Percentiles rank a stretch among this genome's conserved stretches.
Evolutionary conservation across 2,888 invertebrate species (phyloP).

Genomic region (Mesorhabditis sp.): DNA sequence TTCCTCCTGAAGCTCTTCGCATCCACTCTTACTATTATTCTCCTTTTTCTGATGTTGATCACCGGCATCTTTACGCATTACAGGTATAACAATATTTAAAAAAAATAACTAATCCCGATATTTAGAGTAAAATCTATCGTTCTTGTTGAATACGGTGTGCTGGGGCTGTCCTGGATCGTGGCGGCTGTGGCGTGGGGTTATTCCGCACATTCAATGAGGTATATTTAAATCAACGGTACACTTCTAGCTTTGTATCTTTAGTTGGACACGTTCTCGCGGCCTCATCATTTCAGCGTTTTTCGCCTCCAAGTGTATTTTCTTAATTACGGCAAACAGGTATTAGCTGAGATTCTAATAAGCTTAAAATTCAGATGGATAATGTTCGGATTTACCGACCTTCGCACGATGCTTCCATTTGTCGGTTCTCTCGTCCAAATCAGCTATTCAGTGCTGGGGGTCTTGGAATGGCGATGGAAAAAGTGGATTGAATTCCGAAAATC

Average conservation of each 20-base stretch:
- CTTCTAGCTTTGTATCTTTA: constrained; percentile 13
- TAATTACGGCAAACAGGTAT: constrained; percentile 23
- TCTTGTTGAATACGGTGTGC: constrained; percentile 31
- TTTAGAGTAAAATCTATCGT: constrained; percentile 3
- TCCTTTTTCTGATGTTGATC: constrained; percentile 7
- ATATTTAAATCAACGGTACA: constrained; percentile 4
- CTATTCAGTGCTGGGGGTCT: constrained; percentile 18
- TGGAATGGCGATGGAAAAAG: constrained; percentile 30
- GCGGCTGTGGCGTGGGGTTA: constrained; percentile 29
- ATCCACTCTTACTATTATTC: not conserved
- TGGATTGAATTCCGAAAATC: not conserved
- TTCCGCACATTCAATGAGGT: constrained; percentile 23
- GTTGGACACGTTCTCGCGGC: constrained; percentile 27
- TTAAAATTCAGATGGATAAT: constrained; percentile 21
- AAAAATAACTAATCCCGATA: no score
- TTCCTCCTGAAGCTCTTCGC: constrained; percentile 6
- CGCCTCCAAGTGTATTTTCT: constrained; percentile 32
- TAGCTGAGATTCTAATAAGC: not conserved
- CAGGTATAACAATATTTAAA: not conserved
- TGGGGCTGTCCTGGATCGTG: constrained; percentile 24
- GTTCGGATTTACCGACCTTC: constrained; percentile 30
- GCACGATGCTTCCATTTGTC: constrained; percentile 20
- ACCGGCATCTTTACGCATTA: not conserved
- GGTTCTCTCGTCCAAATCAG: constrained; percentile 18
- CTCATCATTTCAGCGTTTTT: constrained; percentile 24